Percentiles rank a stretch among this genome's conserved stretches.
Conservation (phyloP, 2,888 invertebrate species). For the Lepidonotus clava region DNA sequence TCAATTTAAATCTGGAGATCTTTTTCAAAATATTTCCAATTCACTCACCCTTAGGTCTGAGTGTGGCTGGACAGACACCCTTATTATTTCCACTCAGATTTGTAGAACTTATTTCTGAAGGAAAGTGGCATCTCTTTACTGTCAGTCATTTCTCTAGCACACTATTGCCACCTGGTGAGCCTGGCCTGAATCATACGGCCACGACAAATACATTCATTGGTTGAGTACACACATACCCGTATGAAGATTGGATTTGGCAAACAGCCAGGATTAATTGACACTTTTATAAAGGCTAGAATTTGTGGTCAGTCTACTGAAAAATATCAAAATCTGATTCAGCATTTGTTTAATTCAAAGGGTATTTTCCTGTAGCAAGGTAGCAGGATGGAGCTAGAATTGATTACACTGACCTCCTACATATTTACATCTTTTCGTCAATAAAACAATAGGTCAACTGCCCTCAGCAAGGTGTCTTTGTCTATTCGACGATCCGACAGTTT, state of each 20-base stretch:
- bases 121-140: too few relatives aligned
- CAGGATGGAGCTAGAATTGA: conserved; percentile 17
- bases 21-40: too few relatives aligned
- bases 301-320: neutral
- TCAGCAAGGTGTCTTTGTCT: neutral
- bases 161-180: neutral
- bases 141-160: too few relatives aligned
- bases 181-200: neutral
- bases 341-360: neutral
- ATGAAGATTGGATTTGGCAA: neutral
- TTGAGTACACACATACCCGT: conserved; percentile 41
- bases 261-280: conserved; percentile 10
- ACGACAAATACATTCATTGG: conserved; percentile 1
- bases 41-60: too few relatives aligned
- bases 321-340: neutral
- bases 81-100: too few relatives aligned
- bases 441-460: neutral
- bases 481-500: neutral
- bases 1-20: too few relatives aligned
- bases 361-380: conserved; percentile 12
- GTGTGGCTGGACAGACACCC: too few relatives aligned
- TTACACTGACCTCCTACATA: neutral
- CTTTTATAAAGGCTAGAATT: neutral
- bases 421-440: neutral
- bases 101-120: too few relatives aligned